Percentiles rank a stretch among this genome's conserved stretches.
phyloP scores from a whole-genome alignment of 30 jellyfish, hydroid and myxozoan genomes.

The Turritopsis rubra region DNA sequence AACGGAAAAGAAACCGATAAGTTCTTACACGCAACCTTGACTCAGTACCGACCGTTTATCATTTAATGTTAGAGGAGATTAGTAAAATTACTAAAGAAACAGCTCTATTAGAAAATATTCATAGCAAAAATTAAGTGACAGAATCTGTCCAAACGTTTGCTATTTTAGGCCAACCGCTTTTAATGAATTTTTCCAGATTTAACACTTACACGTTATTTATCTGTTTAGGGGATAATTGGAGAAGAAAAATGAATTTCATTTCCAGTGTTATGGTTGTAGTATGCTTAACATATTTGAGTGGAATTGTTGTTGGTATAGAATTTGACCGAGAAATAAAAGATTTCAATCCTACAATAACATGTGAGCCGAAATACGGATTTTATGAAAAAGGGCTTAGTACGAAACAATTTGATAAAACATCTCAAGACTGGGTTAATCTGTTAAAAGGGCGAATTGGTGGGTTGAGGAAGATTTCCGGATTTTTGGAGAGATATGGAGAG shows the following conservation, averaged over 20 bases:
- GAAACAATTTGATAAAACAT: background rate
- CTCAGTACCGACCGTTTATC: no score
- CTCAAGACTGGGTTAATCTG: background rate
- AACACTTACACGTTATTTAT: no score
- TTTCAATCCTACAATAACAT: background rate
- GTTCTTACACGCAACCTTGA: no score
- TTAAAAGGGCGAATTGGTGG: no score
- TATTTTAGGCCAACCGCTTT: no score
- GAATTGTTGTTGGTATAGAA: background rate
- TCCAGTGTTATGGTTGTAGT: background rate
- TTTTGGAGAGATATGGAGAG: background rate
- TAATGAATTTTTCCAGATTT: no score
- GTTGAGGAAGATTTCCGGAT: background rate
- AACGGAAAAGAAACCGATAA: no score
- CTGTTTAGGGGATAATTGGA: background rate
- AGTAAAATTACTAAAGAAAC: no score
- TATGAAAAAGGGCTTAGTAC: background rate
- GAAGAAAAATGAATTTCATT: background rate
- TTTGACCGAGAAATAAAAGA: background rate
- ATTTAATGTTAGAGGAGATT: no score
- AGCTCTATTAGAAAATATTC: no score
- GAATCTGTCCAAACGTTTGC: no score
- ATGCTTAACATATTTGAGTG: background rate
- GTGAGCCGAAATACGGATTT: background rate
- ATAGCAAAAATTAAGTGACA: no score